Evolutionary conservation across 2,797 vertebrate genomes (phyloP).

Genomic region (Distichodus sexfasciatus): DNA sequence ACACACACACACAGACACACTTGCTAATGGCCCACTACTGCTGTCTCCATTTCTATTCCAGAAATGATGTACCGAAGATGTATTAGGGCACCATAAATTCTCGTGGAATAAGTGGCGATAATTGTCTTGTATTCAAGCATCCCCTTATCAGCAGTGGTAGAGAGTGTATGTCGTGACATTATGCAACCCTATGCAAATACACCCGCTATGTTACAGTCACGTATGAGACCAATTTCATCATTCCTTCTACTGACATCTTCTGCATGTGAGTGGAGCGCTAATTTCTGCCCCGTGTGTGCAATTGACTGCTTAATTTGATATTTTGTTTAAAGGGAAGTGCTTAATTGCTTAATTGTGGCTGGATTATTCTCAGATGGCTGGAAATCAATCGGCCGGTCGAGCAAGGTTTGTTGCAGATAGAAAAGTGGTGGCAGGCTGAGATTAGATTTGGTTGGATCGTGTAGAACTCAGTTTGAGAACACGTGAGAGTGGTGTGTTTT

Average conservation of each 20-base stretch:
- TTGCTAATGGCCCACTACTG: background rate
- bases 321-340: slow-evolving; percentile 56
- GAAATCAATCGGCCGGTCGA: slow-evolving; percentile 64
- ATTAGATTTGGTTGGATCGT: background rate
- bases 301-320: slow-evolving; percentile 51
- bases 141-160: too few relatives aligned
- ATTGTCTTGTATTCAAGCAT: background rate
- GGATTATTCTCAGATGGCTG: slow-evolving; percentile 65
- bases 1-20: background rate
- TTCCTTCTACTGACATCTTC: slow-evolving; percentile 6
- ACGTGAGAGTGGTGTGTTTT: too few relatives aligned
- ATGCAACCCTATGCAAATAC: slow-evolving; percentile 23
- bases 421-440: background rate
- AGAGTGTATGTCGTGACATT: slow-evolving; percentile 17
- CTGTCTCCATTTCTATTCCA: background rate
- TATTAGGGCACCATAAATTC: background rate
- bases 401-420: background rate
- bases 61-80: background rate
- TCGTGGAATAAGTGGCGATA: background rate
- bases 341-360: slow-evolving; percentile 62
- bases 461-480: background rate
- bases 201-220: slow-evolving; percentile 17
- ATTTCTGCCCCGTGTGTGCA: slow-evolving; percentile 34
- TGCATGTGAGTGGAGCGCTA: slow-evolving; percentile 38
- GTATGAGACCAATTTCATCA: slow-evolving; percentile 24